These are phyloP conservation scores for Lanius ludovicianus DNA, from an alignment of 2,113 vertebrate species.

Conservation along the genomic window DNA sequence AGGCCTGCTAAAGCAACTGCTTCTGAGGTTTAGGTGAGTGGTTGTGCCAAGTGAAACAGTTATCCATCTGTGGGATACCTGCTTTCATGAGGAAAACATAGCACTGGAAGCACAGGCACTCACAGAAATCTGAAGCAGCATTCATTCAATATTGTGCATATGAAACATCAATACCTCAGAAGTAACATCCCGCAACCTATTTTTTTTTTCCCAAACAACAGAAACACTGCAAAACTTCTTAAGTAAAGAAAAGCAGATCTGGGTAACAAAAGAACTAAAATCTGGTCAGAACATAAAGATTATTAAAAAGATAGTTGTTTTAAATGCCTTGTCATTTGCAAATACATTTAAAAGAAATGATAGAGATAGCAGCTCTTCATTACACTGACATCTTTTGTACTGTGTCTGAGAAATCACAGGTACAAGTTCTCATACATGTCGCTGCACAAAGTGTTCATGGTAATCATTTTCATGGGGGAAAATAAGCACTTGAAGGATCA, in stretches of 20 bases:
- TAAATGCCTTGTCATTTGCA: neutral
- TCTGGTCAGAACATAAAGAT: neutral
- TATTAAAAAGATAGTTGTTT: neutral
- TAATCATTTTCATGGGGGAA: constrained; percentile 27
- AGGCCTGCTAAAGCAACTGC: neutral
- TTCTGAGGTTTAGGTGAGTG: neutral
- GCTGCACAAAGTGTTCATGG: neutral
- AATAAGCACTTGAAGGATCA: constrained; percentile 6
- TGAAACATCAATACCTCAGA: neutral
- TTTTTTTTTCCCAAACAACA: neutral
- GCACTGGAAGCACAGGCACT: neutral
- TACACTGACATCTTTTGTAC: neutral
- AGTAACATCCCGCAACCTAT: neutral
- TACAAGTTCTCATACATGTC: neutral
- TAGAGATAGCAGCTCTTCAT: neutral
- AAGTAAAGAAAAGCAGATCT: neutral
- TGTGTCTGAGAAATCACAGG: neutral
- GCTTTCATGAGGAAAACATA: neutral
- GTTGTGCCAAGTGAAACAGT: neutral
- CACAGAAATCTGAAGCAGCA: neutral
- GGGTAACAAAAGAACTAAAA: neutral
- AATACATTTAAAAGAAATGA: neutral
- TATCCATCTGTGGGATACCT: neutral
- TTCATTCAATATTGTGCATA: neutral
- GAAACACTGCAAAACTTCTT: neutral